Evolutionary conservation across 2,113 vertebrate genomes (phyloP), one percentile per base, ranked within the genome.

Genomic region (Pungitius pungitius): DNA sequence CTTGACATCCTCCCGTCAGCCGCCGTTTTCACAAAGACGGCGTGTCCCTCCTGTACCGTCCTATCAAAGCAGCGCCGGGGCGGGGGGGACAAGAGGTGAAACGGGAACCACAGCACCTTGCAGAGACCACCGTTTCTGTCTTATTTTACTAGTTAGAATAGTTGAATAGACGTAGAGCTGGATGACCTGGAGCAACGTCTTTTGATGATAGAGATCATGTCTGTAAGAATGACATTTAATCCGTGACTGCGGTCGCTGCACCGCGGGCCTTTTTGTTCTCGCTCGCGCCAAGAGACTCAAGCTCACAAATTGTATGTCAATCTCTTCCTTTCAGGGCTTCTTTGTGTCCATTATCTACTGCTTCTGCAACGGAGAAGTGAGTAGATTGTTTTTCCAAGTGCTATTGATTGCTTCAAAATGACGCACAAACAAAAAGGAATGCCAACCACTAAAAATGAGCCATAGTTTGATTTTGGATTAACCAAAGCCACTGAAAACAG

Each of bases 281-380:
- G n/a, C 8, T 43, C 52, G 3, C 35, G 40, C 4, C 24, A 5
- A n/a, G 40, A 69, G 39, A 56, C 33, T 1, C 66, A 3, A 0
- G 26, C 27, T 67, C 12, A 64, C 27, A 56, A 60, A 9, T 51
- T 70, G 6, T 45, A 6, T 58, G 4, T 60, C 12, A 10, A 35
- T 69, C 33, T 72, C 30, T 90, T 56, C 37, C n/a, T 78, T 85
- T 8, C 86, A 97, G 96, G 96, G 96, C 12, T 97, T 97, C 84
- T 97, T 97, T 85, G 96, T 97, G 73, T 96, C 96, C 7, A 93
- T 97, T 54, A 95, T 97, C 81, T 97, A 97, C 65, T 97, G 96
- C 80, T 97, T 94, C 88, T 97, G 96, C 88, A 96, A 97, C 10
- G 96, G 95, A 80, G 96, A 97, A 94, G 96, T 97, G 87, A 93